Evolutionary conservation across 2,113 vertebrate species (phyloP).

Genomic region (Alethe castanea): DNA sequence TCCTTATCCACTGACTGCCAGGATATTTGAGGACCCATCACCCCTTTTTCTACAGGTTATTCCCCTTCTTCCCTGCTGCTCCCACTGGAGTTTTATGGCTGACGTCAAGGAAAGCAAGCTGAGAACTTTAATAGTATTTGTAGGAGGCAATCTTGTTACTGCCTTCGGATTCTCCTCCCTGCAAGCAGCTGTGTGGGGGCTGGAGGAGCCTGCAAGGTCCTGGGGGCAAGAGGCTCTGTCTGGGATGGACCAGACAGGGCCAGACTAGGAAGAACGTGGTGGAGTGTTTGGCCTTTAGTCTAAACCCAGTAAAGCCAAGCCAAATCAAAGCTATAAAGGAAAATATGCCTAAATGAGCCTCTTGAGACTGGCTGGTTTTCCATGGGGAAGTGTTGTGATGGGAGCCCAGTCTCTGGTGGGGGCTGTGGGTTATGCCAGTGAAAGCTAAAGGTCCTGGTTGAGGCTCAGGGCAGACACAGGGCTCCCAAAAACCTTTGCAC

Average conservation of each 20-base stretch:
- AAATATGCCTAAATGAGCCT: neutral
- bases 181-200: neutral
- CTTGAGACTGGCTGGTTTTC: neutral
- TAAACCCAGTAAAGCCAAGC: neutral
- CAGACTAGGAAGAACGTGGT: neutral
- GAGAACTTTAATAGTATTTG: slow-evolving; percentile 38
- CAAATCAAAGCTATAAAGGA: neutral
- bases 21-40: neutral
- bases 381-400: neutral
- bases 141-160: slow-evolving; percentile 43
- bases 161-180: neutral
- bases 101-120: slow-evolving; percentile 32
- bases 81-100: neutral
- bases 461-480: rapidly evolving
- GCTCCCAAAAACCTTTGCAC: neutral
- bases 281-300: neutral
- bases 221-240: neutral
- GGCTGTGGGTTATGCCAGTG: neutral
- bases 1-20: rapidly evolving
- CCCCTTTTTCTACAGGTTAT: neutral
- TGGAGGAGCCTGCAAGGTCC: neutral
- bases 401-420: neutral
- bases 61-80: neutral
- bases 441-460: neutral
- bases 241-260: neutral